phyloP scores from a whole-genome alignment of 2,797 vertebrate genomes.

The Gymnoscopelus microlampas region DNA sequence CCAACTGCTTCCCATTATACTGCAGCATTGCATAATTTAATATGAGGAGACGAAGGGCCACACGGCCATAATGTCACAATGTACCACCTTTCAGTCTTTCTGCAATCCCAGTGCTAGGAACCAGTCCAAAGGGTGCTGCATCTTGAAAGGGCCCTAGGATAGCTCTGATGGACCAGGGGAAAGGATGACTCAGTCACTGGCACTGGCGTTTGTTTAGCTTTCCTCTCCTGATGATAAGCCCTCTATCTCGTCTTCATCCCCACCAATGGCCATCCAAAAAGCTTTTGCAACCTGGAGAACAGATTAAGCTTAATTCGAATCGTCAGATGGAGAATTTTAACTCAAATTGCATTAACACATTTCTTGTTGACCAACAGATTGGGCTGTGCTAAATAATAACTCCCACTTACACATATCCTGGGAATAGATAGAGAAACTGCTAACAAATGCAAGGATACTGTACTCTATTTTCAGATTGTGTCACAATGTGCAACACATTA shows the following conservation, averaged over 20 bases:
- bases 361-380: not conserved
- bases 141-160: conserved; percentile 49
- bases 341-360: not conserved
- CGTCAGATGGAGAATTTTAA: not conserved
- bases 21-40: conserved; percentile 38
- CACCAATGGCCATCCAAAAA: conserved; percentile 99
- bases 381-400: not conserved
- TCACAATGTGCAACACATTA: too few relatives aligned
- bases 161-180: conserved; percentile 37
- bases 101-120: conserved; percentile 44
- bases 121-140: conserved; percentile 38
- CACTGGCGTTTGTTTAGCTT: conserved; percentile 73
- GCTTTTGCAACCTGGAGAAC: conserved; percentile 93
- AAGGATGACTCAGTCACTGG: conserved; percentile 26
- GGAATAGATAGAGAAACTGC: not conserved
- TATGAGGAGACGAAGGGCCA: conserved; percentile 36
- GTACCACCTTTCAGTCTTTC: conserved; percentile 50
- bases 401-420: conserved; percentile 6
- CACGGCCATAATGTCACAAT: conserved; percentile 39
- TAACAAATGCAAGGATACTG: not conserved
- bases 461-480: not conserved
- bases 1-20: conserved; percentile 39
- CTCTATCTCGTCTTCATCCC: conserved; percentile 96
- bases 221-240: conserved; percentile 96
- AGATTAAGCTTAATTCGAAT: conserved; percentile 18